Percentiles rank a stretch among this genome's conserved stretches.
phyloP scores from a whole-genome alignment of 2,888 invertebrate species.

The Ariolimax columbianus region DNA sequence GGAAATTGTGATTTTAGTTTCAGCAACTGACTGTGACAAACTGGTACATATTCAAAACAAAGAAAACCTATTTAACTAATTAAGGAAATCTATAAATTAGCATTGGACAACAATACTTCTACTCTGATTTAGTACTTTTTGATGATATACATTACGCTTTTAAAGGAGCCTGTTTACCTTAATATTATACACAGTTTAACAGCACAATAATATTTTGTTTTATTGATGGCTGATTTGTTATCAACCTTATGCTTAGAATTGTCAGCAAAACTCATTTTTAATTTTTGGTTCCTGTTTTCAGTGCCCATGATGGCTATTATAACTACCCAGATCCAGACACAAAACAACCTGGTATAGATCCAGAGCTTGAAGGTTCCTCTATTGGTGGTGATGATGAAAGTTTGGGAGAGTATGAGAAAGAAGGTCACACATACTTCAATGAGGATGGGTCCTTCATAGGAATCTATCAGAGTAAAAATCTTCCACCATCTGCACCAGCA shows the following conservation, averaged over 20 bases:
- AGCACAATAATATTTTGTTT: too few relatives aligned
- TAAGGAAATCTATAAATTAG: too few relatives aligned
- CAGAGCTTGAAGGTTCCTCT: conserved; percentile 55
- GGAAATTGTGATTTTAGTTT: too few relatives aligned
- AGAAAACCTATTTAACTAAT: too few relatives aligned
- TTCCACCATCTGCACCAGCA: conserved; percentile 28
- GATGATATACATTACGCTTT: too few relatives aligned
- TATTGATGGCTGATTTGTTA: too few relatives aligned
- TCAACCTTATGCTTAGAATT: neutral
- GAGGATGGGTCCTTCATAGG: conserved; percentile 62
- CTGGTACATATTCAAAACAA: too few relatives aligned
- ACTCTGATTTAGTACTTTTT: too few relatives aligned
- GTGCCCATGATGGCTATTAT: conserved; percentile 42
- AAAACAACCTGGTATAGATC: conserved; percentile 46
- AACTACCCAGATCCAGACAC: conserved; percentile 54
- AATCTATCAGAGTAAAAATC: conserved; percentile 51
- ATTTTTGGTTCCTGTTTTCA: conserved; percentile 4
- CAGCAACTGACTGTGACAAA: too few relatives aligned
- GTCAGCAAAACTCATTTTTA: neutral
- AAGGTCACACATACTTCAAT: conserved; percentile 57
- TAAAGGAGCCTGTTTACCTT: too few relatives aligned
- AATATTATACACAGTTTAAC: too few relatives aligned
- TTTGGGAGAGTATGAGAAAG: conserved; percentile 52
- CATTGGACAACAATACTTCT: too few relatives aligned
- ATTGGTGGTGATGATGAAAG: conserved; percentile 56